Evolutionary conservation across 2,888 invertebrate genomes (phyloP), one percentile per base, ranked within the genome.

Genomic region (Camptogramma bilineatum): DNA sequence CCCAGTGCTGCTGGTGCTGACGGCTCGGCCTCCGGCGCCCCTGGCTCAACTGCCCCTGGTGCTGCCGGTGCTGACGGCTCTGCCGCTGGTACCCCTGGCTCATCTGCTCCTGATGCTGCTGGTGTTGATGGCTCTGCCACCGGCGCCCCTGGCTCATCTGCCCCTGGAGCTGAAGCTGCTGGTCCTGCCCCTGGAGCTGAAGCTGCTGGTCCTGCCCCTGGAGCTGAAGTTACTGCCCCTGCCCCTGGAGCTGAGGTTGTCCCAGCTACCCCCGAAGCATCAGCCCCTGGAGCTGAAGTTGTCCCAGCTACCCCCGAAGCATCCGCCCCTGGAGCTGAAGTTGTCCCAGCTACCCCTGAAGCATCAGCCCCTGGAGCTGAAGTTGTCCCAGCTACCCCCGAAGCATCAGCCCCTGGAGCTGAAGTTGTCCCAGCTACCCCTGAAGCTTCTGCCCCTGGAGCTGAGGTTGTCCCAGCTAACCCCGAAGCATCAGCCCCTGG

Each of bases 81-180:
- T 34, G 44, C 47, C 16, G 13, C 48, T 50, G 54, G 24, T 17
- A 16, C 50, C 19, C 19, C 46, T 17, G 48, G 44, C n/a, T 7
- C 34, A 8, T 10, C 55, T 1, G 21, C 34, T 1, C 7, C 54
- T 4, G 56, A 31, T 1, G 19, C 64, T 21, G 19, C 53, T 55
- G 57, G 44, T 31, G 34, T 24, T 61, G 64, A 56, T 48, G 56
- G 34, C 2, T n/a, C 68, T 46, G 31, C 51, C 39, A 18, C 56
- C 47, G 51, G 46, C 21, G 16, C 51, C 8, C 28, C 10, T 44
- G 44, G 44, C 16, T 44, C 44, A 17, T 0, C 61, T 51, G 50
- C 44, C 28, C 9, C 48, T 47, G 52, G 17, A 46, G 50, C 48
- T 18, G 64, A 31, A 19, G 39, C 13, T 0, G 17, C 51, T 42